Base-by-base conservation (phyloP, 2,113 vertebrate species). In the Crotalus tigris region DNA sequence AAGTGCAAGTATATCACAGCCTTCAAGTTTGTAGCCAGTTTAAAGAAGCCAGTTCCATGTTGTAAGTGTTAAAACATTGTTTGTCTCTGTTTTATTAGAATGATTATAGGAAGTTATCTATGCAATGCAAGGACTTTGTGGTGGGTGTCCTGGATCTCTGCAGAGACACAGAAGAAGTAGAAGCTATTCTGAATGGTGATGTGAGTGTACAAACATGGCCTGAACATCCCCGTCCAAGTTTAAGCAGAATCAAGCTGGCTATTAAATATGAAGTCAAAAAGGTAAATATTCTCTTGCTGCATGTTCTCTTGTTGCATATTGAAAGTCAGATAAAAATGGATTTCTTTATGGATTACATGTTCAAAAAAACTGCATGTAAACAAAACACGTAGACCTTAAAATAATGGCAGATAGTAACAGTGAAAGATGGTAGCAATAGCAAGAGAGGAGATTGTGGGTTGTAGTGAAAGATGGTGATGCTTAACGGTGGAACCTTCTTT, bases 111-210 rank as follows among this genome's bases (percentile, higher is more conserved):
- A 99, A 99, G 98, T 97, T 99, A 98, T 99, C 99, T 97, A 99
- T 99, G 99, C 99, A 99, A 98, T 99, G 99, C 97, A 99, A 99
- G 97, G 99, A 99, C 96, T 99, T 99, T 96, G 98, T 99, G 0
- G 99, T 99, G 94, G 99, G 99, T 0, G 98, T 99, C 95, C 95
- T 99, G 97, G 99, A 99, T 97, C 98, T 99, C 88, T 99, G 99
- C 97, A 98, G 99, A 94, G 98, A 99, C 97, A 99, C 99, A 0
- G 99, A 99, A 97, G 99, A 99, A 94, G 99, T 99, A 92, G 99
- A 99, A 95, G 99, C 99, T 0, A 99, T 99, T 95, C 96, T 99
- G 94, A 99, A 99, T 0, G 99, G 99, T 6, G 99, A 99, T 2
- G 98, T 99, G 93, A 99, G 99, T 96, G 97, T 98, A 91, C 98